Evolutionary conservation across 2,888 invertebrate species (phyloP).

Genomic region (Polydrusus cervinus): DNA sequence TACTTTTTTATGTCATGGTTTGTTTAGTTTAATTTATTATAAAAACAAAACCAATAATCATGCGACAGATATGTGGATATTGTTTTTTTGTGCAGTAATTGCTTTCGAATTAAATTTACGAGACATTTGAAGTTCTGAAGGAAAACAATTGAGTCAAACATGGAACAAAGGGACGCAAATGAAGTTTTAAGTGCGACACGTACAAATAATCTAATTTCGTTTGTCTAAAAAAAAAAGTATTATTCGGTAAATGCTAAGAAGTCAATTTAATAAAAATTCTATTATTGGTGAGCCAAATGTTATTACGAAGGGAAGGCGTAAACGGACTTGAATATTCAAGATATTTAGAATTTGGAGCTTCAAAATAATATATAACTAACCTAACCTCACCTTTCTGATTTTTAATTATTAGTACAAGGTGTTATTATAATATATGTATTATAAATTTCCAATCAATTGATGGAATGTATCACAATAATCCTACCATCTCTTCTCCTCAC

Average conservation of each 20-base stretch:
- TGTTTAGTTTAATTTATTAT: not conserved
- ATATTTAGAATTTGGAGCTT: too few species aligned
- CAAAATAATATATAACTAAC: too few species aligned
- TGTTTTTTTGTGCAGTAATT: not conserved
- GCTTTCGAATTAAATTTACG: slow-evolving; percentile 5
- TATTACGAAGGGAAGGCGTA: too few species aligned
- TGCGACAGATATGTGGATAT: not conserved
- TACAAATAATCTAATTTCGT: not conserved
- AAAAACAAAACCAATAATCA: not conserved
- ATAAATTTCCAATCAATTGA: too few species aligned
- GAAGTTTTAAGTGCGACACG: not conserved
- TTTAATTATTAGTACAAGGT: too few species aligned
- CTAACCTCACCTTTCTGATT: too few species aligned
- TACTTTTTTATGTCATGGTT: too few species aligned
- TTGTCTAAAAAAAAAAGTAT: not conserved
- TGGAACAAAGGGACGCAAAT: not conserved
- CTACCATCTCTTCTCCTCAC: too few species aligned
- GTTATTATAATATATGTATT: too few species aligned
- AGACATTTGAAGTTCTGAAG: not conserved
- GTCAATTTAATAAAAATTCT: not conserved
- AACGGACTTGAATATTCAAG: too few species aligned
- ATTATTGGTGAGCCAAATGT: too few species aligned
- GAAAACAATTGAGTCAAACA: not conserved
- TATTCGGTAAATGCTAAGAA: not conserved
- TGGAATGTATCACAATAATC: too few species aligned